Conservation (phyloP, 1,140 invertebrate species). For the Gryllus bimaculatus region DNA sequence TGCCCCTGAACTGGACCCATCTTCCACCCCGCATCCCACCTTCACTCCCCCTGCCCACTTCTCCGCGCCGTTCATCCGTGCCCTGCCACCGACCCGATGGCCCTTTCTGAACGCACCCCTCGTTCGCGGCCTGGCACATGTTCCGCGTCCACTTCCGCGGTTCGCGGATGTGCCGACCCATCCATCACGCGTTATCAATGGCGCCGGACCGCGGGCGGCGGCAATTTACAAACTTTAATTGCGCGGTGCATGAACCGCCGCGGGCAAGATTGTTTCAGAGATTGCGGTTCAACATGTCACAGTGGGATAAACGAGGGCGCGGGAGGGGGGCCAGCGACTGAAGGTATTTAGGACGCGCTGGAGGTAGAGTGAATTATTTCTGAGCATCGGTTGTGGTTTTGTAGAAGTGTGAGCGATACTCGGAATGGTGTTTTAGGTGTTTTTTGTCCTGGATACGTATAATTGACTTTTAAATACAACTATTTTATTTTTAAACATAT, state of each 20-base stretch:
- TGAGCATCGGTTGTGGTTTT: no score
- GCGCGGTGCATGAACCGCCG: not conserved
- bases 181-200: not conserved
- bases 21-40: not conserved
- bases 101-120: not conserved
- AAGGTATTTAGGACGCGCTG: no score
- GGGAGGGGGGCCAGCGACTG: no score
- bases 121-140: not conserved
- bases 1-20: no score
- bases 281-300: not conserved
- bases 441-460: no score
- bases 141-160: not conserved
- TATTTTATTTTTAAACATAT: no score
- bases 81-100: not conserved
- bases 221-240: slow-evolving; percentile 1
- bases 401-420: no score
- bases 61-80: not conserved
- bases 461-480: no score
- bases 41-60: not conserved
- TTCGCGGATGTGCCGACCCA: not conserved
- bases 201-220: no score
- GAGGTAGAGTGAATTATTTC: no score
- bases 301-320: not conserved
- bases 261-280: not conserved
- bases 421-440: no score